phyloP scores from a whole-genome alignment of 1,140 invertebrate species.

The Drosophila funebris region DNA sequence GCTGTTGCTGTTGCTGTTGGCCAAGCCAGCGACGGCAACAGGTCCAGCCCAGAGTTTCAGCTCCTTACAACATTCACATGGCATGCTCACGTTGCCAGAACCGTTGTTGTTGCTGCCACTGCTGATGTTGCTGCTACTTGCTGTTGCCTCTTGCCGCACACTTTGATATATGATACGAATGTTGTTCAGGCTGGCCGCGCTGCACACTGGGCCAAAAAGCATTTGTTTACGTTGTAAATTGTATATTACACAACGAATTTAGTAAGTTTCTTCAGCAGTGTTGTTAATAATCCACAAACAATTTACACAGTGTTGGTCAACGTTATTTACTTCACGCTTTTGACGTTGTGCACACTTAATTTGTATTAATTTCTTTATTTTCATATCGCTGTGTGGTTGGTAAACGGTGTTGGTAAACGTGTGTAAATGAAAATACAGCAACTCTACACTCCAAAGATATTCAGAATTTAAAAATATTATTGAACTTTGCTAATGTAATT shows the following conservation, averaged over 20 bases:
- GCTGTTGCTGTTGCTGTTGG: neutral
- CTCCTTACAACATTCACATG: conserved; percentile 17
- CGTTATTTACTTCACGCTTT: too few species aligned
- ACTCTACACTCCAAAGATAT: too few species aligned
- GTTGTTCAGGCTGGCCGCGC: neutral
- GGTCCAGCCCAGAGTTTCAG: conserved; percentile 16
- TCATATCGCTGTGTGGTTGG: too few species aligned
- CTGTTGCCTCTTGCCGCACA: neutral
- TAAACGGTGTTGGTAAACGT: too few species aligned
- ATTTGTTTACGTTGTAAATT: neutral
- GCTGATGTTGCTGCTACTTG: neutral
- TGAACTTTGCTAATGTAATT: too few species aligned
- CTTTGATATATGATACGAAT: conserved; percentile 38
- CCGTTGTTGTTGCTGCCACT: neutral
- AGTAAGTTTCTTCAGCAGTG: too few species aligned
- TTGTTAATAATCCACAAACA: too few species aligned
- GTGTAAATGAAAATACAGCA: too few species aligned
- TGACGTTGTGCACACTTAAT: too few species aligned
- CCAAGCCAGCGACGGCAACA: conserved; percentile 31
- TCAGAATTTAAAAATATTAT: too few species aligned
- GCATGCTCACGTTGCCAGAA: conserved; percentile 25
- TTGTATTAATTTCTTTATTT: too few species aligned
- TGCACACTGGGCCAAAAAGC: conserved; percentile 4
- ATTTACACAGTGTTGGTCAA: too few species aligned
- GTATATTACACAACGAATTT: neutral